Evolutionary conservation across 2,113 vertebrate genomes (phyloP), one percentile per base, ranked within the genome.

Genomic region (Microcebus tavaratra): DNA sequence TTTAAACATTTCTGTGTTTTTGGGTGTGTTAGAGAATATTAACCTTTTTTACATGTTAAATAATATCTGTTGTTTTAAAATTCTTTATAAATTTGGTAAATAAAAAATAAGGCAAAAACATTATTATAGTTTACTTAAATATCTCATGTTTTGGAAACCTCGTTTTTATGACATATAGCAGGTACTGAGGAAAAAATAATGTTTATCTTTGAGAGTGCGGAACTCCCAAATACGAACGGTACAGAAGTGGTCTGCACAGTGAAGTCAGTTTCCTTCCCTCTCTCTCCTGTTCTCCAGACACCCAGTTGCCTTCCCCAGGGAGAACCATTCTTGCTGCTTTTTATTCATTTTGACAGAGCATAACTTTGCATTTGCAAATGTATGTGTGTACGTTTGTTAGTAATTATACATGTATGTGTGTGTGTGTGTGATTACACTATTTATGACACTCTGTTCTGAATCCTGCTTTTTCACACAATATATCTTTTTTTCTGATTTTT

Each of bases 61-160:
- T 61, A 55, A 67, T 55, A 48, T 55, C 34, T 78, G 29, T 42
- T 92, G 67, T 78, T 61, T 61, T 89, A 59, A 20, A 68, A 76
- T 25, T 61, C 23, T 61, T 61, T 12, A 27, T 61, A 88, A 82
- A 89, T 79, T 50, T 88, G 72, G n/a, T 57, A 84, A 80, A 91
- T 61, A 78, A 25, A 79, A 75, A 94, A 59, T 53, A 81, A 50
- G 70, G 31, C 34, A 72, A 27, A 45, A 92, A 92, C 70, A 20
- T 45, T 81, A 65, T 68, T 76, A 23, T 79, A 53, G 86, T 65
- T 88, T 42, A 45, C 48, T 55, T 83, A 88, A 89, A n/a, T 78
- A 89, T 48, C 57, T 94, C 86, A 79, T 88, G 50, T 87, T 72
- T 90, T 48, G 67, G 72, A 94, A 95, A 84, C 70, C 76, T 93